Base-by-base conservation (phyloP, 2,888 invertebrate genomes). In the Hololepta plana region DNA sequence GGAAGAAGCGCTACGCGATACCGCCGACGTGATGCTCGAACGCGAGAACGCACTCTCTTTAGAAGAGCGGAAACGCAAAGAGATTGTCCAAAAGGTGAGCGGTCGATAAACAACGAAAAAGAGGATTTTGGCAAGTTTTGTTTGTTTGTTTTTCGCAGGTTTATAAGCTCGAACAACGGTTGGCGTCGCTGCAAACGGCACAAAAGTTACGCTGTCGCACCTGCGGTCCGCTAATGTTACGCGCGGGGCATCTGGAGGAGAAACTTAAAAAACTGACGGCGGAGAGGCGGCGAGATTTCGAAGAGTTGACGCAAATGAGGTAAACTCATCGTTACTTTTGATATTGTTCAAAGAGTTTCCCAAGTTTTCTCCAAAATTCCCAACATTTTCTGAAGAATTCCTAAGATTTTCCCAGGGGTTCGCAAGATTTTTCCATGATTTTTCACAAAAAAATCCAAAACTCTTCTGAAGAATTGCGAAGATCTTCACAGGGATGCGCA, bases 1-100 rank as follows among this genome's bases (percentile, higher is more conserved):
- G 38, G 85, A 84, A 48, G 77, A 80, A 38, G 87, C 87, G 11
- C 57, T 90, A 32, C 66, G 80, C 32, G 81, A 84, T 50, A 85
- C 80, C 34, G 73, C 76, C 29, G 49, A 67, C 44, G 67, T 77
- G 41, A 68, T 72, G n/a, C 64, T 69, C 3, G 72, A 75, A 37
- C 60, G 72, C 34, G 73, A 74, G 40, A 61, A 61, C 38, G 65
- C 71, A 35, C 61, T 72, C 35, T 63, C 64, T 41, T 60, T 65
- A 38, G 74, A 75, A 49, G 72, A 73, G 47, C 57, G 61, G 40
- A 60, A 62, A 41, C 59, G 69, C 39, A 66, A 64, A 38, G 62
- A 64, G 45, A 67, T 72, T 33, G 55, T 72, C 40, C 65, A 67
- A 41, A 72, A 68, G 65, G 76, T 76, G 52, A 55, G n/a, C n/a